Conservation (phyloP, 2,888 invertebrate species). For the Diplazon laetatorius region DNA sequence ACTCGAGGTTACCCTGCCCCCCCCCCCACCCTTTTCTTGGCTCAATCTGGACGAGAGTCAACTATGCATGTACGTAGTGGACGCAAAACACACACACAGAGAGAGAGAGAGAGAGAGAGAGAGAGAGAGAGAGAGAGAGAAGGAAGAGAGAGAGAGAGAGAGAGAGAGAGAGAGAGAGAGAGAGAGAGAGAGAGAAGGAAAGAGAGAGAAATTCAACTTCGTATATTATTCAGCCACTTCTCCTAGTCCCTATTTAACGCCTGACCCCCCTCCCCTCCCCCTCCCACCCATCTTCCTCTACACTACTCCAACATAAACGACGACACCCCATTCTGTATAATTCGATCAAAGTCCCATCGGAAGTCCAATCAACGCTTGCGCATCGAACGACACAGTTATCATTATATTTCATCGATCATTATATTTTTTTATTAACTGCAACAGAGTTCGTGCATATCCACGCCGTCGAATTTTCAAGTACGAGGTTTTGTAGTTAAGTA, state of each 20-base stretch:
- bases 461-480: not conserved
- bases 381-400: not conserved
- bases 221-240: conserved; percentile 1
- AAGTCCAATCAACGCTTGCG: conserved; percentile 2
- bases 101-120: too few species aligned
- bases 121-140: not conserved
- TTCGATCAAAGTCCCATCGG: not conserved
- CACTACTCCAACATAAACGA: too few species aligned
- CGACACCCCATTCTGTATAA: not conserved
- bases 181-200: too few species aligned
- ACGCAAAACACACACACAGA: not conserved
- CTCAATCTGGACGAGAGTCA: conserved; percentile 34
- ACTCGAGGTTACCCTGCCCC: not conserved
- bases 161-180: not conserved
- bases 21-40: not conserved
- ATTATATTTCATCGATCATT: conserved; percentile 38
- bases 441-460: conserved; percentile 13
- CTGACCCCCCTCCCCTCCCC: too few species aligned
- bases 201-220: conserved; percentile 7
- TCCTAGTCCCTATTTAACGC: too few species aligned
- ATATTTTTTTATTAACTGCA: not conserved
- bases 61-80: conserved; percentile 24
- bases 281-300: too few species aligned
- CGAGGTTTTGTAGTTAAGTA: conserved; percentile 16
- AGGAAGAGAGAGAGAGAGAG: not conserved